A percentile compares a stretch with the other conserved stretches of the same genome.
Conservation (phyloP, 2,888 invertebrate genomes). For the Chloroclystis v-ata region DNA sequence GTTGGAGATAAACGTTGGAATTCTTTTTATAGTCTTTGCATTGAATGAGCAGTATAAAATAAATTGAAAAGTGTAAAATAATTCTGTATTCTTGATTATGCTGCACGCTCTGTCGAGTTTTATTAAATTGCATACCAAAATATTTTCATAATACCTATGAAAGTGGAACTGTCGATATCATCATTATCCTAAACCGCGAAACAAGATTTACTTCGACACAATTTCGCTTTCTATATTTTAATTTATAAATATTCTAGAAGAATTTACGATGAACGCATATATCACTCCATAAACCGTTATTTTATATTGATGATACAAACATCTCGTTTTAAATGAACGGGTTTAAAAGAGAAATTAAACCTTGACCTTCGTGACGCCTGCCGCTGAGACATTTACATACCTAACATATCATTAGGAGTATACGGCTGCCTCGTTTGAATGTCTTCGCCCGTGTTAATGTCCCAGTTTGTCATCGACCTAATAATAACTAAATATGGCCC, state of each 20-base stretch:
- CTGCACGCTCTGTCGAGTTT: conserved; percentile 19
- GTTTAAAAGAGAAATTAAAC: conserved; percentile 24
- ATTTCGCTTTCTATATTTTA: conserved; percentile 2
- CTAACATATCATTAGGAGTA: conserved; percentile 15
- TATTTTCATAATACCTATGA: conserved; percentile 7
- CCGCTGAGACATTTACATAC: conserved; percentile 23
- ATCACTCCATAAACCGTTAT: conserved; percentile 3
- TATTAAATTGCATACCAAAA: conserved; percentile 8
- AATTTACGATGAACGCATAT: background rate
- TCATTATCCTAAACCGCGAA: conserved; percentile 6
- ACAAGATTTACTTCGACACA: background rate
- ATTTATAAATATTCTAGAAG: background rate
- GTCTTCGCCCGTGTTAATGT: background rate
- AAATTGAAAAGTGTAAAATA: conserved; percentile 19
- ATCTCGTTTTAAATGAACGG: conserved; percentile 12
- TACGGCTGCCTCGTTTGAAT: conserved; percentile 7
- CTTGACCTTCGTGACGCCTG: conserved; percentile 21
- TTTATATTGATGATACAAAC: conserved; percentile 5
- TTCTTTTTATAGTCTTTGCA: too few relatives aligned
- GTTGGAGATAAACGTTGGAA: too few relatives aligned
- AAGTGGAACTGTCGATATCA: conserved; percentile 12
- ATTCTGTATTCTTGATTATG: conserved; percentile 17
- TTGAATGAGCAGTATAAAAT: background rate
- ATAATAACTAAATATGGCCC: background rate
- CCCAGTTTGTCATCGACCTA: background rate